Evolutionary conservation across 1,140 invertebrate species (phyloP).

Genomic region (Drosophila watanabei): DNA sequence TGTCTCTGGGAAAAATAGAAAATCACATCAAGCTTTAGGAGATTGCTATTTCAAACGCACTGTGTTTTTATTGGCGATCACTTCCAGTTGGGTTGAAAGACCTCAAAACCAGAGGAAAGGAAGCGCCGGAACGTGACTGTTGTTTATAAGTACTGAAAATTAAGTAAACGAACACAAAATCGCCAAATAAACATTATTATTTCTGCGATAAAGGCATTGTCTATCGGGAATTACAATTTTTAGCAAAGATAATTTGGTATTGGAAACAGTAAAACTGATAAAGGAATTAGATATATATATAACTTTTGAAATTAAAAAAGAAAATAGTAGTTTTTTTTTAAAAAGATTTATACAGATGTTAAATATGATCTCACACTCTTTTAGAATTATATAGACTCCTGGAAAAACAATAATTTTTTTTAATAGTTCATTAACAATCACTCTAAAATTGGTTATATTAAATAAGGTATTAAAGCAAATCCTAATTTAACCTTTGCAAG

Average conservation of each 20-base stretch:
- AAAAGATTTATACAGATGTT: accelerated
- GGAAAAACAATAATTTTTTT: not conserved
- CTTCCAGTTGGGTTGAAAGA: constrained; percentile 49
- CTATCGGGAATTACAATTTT: not conserved
- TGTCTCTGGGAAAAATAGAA: constrained; percentile 42
- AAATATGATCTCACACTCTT: not conserved
- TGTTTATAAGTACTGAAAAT: constrained; percentile 44
- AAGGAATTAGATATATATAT: not conserved
- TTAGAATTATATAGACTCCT: not conserved
- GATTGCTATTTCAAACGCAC: constrained; percentile 34
- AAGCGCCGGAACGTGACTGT: constrained; percentile 42
- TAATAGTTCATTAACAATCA: not conserved
- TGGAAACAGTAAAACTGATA: not conserved
- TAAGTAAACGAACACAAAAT: constrained; percentile 32
- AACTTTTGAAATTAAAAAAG: not conserved
- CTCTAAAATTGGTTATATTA: not conserved
- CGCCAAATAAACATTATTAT: constrained; percentile 34
- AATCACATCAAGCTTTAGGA: constrained; percentile 10
- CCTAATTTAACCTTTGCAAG: not conserved
- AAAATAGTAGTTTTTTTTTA: not conserved
- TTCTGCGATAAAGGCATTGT: constrained; percentile 4
- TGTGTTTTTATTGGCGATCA: constrained; percentile 42
- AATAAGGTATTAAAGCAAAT: too few relatives aligned
- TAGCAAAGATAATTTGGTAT: not conserved
- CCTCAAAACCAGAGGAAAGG: constrained; percentile 13